Base-by-base conservation (phyloP, 2,888 invertebrate species). In the Zaprionus lineosus region DNA sequence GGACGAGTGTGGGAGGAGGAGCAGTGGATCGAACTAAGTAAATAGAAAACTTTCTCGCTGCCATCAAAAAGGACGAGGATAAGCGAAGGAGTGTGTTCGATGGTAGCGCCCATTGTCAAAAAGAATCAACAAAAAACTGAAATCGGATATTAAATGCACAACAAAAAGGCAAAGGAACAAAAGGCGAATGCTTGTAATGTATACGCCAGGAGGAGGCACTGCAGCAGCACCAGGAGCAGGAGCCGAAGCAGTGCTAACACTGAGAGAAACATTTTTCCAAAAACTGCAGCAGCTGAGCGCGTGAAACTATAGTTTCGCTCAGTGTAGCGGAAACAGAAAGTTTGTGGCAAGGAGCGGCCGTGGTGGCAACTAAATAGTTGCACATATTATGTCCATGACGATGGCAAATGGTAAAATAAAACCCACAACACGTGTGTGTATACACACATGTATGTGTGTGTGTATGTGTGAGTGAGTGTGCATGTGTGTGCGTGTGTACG, bases 81-180 rank as follows among this genome's bases (percentile, higher is more conserved):
- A 9, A 5, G 24, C 2, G 11, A 24, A 24, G 40, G 28, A 2
- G 5, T 3, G 75, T 70, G 67, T 72, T 70, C 69, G 72, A 72
- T 72, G 69, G 73, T 73, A 67, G 73, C 67, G 68, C 83, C 73
- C 77, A 84, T 84, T 81, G 77, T 84, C 81, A 84, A 72, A 83
- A 72, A 72, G 81, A 77, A 81, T 77, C 75, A 76, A 79, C 76
- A 72, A 61, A 73, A 69, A 74, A 69, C 70, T 85, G 81, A 82
- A 85, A 82, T 82, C 77, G 81, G 81, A 82, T 82, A 82, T 85
- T 85, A 85, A 84, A 81, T 71, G 81, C 70, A 64, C 73, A 66
- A 78, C 75, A 81, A 66, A 69, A 64, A 73, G 50, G 19, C 50
- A 69, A 18, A 15, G 18, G 69, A 73, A 73, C 73, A 73, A 73